These are phyloP conservation scores for Andrena trimmerana DNA, from an alignment of 2,888 invertebrate genomes.

Conservation along the genomic window DNA sequence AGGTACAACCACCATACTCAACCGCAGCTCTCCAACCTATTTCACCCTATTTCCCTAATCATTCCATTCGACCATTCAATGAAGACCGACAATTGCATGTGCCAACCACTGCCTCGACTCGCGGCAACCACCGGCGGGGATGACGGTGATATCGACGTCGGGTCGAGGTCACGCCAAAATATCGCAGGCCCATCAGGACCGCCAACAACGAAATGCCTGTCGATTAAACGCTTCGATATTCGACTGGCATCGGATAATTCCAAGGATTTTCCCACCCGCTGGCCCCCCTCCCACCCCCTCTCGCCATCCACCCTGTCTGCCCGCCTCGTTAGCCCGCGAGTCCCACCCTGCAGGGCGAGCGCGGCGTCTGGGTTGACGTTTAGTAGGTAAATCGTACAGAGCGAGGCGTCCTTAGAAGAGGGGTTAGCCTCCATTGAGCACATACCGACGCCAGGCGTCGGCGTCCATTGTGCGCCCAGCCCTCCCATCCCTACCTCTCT, in stretches of 20 bases:
- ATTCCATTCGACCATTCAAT: slow-evolving; percentile 10
- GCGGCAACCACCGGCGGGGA: background rate
- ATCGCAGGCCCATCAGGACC: slow-evolving; percentile 25
- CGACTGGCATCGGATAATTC: slow-evolving; percentile 46
- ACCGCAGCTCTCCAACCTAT: background rate
- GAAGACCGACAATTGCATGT: background rate
- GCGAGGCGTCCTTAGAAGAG: slow-evolving; percentile 50
- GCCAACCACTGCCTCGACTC: background rate
- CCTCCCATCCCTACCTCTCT: slow-evolving; percentile 17
- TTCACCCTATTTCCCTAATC: slow-evolving; percentile 11
- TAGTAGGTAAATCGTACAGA: slow-evolving; percentile 63
- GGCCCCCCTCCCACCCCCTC: background rate
- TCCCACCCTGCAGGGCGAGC: slow-evolving; percentile 8
- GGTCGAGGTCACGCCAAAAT: slow-evolving; percentile 36
- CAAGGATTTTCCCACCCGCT: slow-evolving; percentile 46
- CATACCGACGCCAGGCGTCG: slow-evolving; percentile 75
- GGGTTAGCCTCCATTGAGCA: slow-evolving; percentile 66
- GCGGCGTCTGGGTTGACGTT: slow-evolving; percentile 54
- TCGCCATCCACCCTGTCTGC: slow-evolving; percentile 4
- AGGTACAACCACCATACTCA: background rate
- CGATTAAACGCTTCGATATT: slow-evolving; percentile 40
- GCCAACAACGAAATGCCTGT: slow-evolving; percentile 47
- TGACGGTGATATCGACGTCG: slow-evolving; percentile 21
- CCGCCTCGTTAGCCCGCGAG: slow-evolving; percentile 21
- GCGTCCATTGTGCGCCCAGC: slow-evolving; percentile 74